Evolutionary conservation across 2,888 invertebrate genomes (phyloP).

Genomic region (Drosophila stalkeri): DNA sequence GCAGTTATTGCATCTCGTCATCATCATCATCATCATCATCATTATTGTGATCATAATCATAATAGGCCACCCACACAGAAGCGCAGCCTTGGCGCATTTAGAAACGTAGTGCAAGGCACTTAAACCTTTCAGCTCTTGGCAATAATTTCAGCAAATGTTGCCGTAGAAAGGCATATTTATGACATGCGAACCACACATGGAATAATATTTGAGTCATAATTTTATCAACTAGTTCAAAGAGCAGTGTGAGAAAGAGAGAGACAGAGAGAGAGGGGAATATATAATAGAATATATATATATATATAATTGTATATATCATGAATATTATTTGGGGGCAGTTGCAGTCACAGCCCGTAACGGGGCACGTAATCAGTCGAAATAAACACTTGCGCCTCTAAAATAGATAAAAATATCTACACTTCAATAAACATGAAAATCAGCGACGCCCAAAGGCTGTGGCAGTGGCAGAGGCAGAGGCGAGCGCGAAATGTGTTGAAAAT

Average conservation of each 20-base stretch:
- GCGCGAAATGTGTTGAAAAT: constrained; percentile 78
- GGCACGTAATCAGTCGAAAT: constrained; percentile 77
- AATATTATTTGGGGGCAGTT: constrained; percentile 52
- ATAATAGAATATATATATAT: neutral
- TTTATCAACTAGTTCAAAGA: constrained; percentile 63
- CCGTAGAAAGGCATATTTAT: constrained; percentile 62
- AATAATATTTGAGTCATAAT: constrained; percentile 58
- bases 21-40: constrained; percentile 34
- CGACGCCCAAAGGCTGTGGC: constrained; percentile 28
- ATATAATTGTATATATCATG: constrained; percentile 26
- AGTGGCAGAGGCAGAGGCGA: constrained; percentile 24
- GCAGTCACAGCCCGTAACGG: constrained; percentile 24
- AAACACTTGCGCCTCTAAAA: constrained; percentile 80
- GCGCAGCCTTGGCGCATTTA: constrained; percentile 35
- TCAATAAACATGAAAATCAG: constrained; percentile 82
- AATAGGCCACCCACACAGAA: constrained; percentile 15
- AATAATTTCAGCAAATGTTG: constrained; percentile 35
- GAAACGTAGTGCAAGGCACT: constrained; percentile 17
- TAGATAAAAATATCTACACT: constrained; percentile 81
- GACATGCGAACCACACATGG: constrained; percentile 41
- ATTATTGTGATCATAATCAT: constrained; percentile 35
- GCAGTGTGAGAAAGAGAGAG: constrained; percentile 1
- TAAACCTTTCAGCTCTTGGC: constrained; percentile 45
- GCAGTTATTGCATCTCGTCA: constrained; percentile 27
- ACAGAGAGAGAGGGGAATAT: neutral